Evolutionary conservation across 2,797 vertebrate genomes (phyloP), one percentile per base, ranked within the genome.

Genomic region (Poliocrania exsul): DNA sequence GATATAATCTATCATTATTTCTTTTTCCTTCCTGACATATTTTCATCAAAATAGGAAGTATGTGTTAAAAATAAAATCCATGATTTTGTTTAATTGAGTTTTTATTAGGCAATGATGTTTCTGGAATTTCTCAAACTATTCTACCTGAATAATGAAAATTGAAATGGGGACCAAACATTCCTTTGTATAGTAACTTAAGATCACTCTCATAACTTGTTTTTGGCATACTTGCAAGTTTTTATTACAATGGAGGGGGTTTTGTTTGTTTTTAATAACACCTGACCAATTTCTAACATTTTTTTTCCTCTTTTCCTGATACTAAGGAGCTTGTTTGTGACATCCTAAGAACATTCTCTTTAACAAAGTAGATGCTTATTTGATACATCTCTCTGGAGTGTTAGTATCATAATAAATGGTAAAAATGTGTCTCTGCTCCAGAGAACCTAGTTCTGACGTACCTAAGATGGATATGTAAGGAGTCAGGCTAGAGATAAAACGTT

Each of bases 11-110:
- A 8, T 9, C 3, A 18, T n/a, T 46, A 53, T 50, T 84, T 75
- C 6, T 6, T 61, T 61, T 65, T 37, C 1, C 4, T 71, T 85
- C 31, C n/a, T 69, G 17, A 46, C 3, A 65, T 3, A n/a, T 19
- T 6, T 23, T 57, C 10, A 61, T 18, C 23, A 53, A 58, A 58
- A 65, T 7, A 35, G 3, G 38, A 81, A 42, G 8, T 47, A 11
- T 33, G 24, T 0, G 0, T n/a, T 49, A 10, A 12, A 28, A 82
- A 44, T 14, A 24, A 2, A 4, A 42, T 24, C 6, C 6, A 19
- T 25, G 1, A 2, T 44, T 67, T 75, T 42, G 5, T 58, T 80
- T 50, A 38, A 33, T n/a, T 67, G 75, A 47, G 17, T 40, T 1
- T 20, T 72, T 50, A 47, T 23, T 5, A 50, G 6, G 2, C 31